Evolutionary conservation across 2,797 vertebrate species (phyloP).

Genomic region (Hoplostethus atlanticus): DNA sequence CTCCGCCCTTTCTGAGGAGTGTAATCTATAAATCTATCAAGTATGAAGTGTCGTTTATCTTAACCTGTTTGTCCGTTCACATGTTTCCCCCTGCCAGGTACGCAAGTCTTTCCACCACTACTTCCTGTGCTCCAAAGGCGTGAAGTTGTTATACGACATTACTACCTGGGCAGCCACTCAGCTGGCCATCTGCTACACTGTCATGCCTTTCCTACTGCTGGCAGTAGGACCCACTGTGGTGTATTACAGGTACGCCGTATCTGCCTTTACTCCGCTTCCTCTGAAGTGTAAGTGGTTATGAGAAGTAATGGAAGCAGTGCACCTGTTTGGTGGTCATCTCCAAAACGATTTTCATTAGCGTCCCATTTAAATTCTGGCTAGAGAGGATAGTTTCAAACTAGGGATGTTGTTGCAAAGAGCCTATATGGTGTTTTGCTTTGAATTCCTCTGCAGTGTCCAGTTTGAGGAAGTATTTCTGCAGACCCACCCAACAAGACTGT

Average conservation of each 20-base stretch:
- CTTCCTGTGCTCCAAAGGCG: constrained; percentile 84
- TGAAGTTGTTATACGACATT: constrained; percentile 88
- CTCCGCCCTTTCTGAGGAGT: neutral
- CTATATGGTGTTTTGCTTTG: too few species aligned
- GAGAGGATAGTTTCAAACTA: too few species aligned
- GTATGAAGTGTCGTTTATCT: neutral
- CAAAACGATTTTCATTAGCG: neutral
- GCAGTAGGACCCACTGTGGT: constrained; percentile 88
- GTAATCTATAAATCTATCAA: neutral
- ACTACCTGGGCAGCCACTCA: constrained; percentile 92
- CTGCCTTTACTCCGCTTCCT: neutral
- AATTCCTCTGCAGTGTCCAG: too few species aligned
- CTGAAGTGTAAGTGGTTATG: neutral
- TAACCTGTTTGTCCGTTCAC: neutral
- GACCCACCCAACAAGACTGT: too few species aligned
- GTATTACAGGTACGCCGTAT: constrained; percentile 89
- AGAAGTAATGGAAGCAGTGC: neutral
- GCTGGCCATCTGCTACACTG: constrained; percentile 91
- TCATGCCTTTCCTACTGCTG: constrained; percentile 93
- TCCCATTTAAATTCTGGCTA: neutral
- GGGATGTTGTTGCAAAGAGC: too few species aligned
- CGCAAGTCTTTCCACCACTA: constrained; percentile 87
- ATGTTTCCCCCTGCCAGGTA: constrained; percentile 78
- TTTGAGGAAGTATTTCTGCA: too few species aligned
- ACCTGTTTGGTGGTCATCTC: neutral